These are phyloP conservation scores for Aphidoletes aphidimyza DNA, from an alignment of 2,888 invertebrate genomes.

Conservation along the genomic window DNA sequence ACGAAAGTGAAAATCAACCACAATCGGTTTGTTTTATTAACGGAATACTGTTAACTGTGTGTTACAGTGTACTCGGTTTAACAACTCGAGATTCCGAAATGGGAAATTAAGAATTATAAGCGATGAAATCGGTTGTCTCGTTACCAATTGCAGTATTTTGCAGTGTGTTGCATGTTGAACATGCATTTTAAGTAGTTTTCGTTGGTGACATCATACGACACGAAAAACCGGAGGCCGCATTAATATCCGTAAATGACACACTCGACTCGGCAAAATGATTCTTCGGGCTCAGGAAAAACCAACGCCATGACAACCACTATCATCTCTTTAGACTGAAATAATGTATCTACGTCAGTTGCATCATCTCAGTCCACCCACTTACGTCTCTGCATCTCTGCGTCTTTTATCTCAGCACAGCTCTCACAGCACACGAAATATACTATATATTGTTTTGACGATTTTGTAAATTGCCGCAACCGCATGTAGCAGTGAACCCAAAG, in stretches of 20 bases:
- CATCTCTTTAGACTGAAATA: not conserved
- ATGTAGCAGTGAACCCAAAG: too few relatives aligned
- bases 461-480: conserved; percentile 9
- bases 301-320: not conserved
- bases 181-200: not conserved
- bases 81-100: too few relatives aligned
- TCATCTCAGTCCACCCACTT: too few relatives aligned
- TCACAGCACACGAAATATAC: not conserved
- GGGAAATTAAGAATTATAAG: not conserved
- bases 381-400: too few relatives aligned
- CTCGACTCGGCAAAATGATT: not conserved
- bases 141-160: not conserved
- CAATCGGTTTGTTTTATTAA: too few relatives aligned
- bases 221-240: too few relatives aligned
- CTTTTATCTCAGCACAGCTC: too few relatives aligned
- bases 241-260: not conserved
- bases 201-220: too few relatives aligned
- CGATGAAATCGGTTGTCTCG: not conserved
- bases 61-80: not conserved
- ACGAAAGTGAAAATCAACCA: too few relatives aligned
- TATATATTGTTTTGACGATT: conserved; percentile 33
- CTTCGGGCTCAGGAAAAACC: not conserved
- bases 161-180: too few relatives aligned
- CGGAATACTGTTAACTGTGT: too few relatives aligned
- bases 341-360: too few relatives aligned